Evolutionary conservation across 1,140 invertebrate genomes (phyloP), one percentile per base, ranked within the genome.

Genomic region (Caenorhabditis remanei): DNA sequence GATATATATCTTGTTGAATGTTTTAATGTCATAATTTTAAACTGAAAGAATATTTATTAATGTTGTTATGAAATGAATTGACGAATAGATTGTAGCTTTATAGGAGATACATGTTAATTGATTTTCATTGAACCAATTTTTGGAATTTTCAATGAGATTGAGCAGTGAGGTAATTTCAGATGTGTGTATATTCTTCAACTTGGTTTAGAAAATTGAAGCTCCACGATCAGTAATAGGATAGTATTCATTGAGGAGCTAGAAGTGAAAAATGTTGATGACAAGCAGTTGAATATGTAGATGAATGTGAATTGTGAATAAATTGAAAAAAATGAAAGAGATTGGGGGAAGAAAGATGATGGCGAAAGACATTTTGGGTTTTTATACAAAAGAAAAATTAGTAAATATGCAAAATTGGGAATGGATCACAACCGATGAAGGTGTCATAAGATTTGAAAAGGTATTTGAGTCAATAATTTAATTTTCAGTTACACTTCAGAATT

Each of bases 361-460:
- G 65, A 71, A 71, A 71, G 65, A 71, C 65, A 46, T 43, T 65
- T 61, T 67, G 40, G 65, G 65, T 40, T 19, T 71, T 71, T 71
- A 16, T 71, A 71, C 65, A 48, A 71, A 46, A 71, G 19, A 71
- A 58, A 58, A 58, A 58, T n/a, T 40, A 13, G n/a, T 40, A 65
- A 65, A 65, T 65, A 13, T 8, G 13, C 6, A 71, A 48, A 32
- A 32, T 24, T 71, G 40, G 11, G 21, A n/a, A 32, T 32, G 19
- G 19, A 71, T 71, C 65, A 71, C 65, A 71, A 71, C 65, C 65
- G 41, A 71, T 46, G n/a, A 46, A 48, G 63, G 13, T 43, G 50
- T 11, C 16, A 0, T 8, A 53, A 8, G 16, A 14, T 19, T 5
- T 48, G 65, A 8, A 19, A n/a, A 46, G 16, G 32, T 32, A 43